Conservation (phyloP, 2,888 invertebrate species). For the Linyphia triangularis region DNA sequence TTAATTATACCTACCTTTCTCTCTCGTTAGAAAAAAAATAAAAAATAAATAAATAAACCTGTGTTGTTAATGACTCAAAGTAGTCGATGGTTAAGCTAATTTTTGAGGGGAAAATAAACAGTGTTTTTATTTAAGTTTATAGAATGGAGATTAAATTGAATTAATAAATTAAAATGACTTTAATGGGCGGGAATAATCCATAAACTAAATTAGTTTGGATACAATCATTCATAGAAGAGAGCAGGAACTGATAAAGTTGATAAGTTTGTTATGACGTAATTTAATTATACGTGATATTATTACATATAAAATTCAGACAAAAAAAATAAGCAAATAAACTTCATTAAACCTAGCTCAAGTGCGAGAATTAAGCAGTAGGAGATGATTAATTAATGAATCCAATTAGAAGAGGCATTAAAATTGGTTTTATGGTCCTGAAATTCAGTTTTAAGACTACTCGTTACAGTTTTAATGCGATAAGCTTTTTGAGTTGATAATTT, state of each 20-base stretch:
- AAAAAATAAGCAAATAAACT: slow-evolving; percentile 6
- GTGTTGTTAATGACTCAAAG: slow-evolving; percentile 20
- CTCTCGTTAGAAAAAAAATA: background rate
- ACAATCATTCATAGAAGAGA: background rate
- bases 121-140: background rate
- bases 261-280: background rate
- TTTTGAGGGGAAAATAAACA: background rate
- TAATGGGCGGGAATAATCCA: slow-evolving; percentile 48
- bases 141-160: background rate
- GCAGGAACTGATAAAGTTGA: background rate
- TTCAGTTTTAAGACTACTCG: slow-evolving; percentile 17
- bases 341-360: slow-evolving; percentile 15
- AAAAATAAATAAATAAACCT: too few species aligned
- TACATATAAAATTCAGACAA: background rate
- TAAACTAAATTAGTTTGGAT: slow-evolving; percentile 24
- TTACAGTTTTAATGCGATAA: slow-evolving; percentile 23
- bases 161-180: slow-evolving; percentile 38
- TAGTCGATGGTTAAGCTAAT: background rate
- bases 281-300: slow-evolving; percentile 1
- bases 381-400: slow-evolving; percentile 22
- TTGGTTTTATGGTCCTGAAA: slow-evolving; percentile 23
- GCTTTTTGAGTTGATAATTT: slow-evolving; percentile 54
- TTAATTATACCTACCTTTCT: slow-evolving; percentile 50
- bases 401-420: slow-evolving; percentile 35
- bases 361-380: background rate